Conservation (phyloP, 2,797 vertebrate genomes). For the Naso thynnoides region DNA sequence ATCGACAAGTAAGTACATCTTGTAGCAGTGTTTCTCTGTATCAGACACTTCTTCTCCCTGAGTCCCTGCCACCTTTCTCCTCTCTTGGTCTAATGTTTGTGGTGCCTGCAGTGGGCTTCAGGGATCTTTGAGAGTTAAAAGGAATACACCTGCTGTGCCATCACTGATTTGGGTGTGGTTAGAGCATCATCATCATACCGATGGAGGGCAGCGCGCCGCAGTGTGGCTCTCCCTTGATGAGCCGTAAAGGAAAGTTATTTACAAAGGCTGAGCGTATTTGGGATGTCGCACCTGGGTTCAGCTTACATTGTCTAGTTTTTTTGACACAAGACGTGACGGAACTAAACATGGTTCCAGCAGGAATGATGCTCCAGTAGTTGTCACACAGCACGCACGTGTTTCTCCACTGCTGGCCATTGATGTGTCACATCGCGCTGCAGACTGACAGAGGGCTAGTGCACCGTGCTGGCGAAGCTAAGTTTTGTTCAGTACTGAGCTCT, state of each 20-base stretch:
- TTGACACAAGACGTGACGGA: not conserved
- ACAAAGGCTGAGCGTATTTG: not conserved
- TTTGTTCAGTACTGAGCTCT: constrained; percentile 17
- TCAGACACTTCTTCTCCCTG: not conserved
- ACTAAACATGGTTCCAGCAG: not conserved
- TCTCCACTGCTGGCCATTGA: constrained; percentile 29
- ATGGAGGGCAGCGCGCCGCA: not conserved
- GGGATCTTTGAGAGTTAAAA: not conserved
- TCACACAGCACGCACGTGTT: not conserved
- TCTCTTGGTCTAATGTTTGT: not conserved
- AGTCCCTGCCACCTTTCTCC: not conserved
- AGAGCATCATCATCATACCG: not conserved
- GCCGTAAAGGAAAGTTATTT: constrained; percentile 17
- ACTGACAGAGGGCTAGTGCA: constrained; percentile 10
- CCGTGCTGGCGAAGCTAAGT: not conserved
- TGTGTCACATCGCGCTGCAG: constrained; percentile 28
- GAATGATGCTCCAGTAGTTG: not conserved
- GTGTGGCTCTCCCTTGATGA: not conserved
- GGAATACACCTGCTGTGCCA: constrained; percentile 8
- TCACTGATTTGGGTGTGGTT: constrained; percentile 1
- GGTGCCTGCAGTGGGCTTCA: not conserved
- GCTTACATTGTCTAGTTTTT: not conserved
- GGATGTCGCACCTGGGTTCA: not conserved
- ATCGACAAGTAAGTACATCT: constrained; percentile 94
- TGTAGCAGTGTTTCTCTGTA: not conserved